Percentiles rank a stretch among this genome's conserved stretches.
These are phyloP conservation scores for Parelbella ahira DNA, from an alignment of 2,888 invertebrate species.

Conservation along the genomic window DNA sequence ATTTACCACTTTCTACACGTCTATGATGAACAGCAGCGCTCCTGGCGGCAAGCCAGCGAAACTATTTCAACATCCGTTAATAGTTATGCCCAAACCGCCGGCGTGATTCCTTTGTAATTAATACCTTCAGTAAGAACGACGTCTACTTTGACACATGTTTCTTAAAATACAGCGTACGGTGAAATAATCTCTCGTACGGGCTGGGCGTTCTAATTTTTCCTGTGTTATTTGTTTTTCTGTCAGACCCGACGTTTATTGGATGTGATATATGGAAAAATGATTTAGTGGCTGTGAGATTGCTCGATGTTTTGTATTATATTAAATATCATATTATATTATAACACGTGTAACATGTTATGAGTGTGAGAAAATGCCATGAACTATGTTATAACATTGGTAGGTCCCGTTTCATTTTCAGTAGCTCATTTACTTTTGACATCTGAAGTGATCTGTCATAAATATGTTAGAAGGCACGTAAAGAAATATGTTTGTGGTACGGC, in stretches of 20 bases:
- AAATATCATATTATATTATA: conserved; percentile 13
- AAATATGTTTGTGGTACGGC: no score
- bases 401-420: not conserved
- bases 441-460: no score
- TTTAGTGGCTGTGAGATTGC: conserved; percentile 27
- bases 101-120: conserved; percentile 30
- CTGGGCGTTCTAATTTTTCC: conserved; percentile 26
- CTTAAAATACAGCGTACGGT: no score
- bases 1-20: conserved; percentile 7
- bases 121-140: conserved; percentile 49
- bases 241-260: conserved; percentile 32
- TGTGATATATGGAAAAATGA: conserved; percentile 31
- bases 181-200: conserved; percentile 3
- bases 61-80: conserved; percentile 29
- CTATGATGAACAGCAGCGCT: conserved; percentile 10
- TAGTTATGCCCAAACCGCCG: conserved; percentile 16
- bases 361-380: not conserved
- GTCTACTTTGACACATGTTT: conserved; percentile 39
- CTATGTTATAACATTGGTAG: not conserved
- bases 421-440: conserved; percentile 1
- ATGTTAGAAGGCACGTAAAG: no score
- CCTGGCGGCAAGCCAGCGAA: conserved; percentile 21
- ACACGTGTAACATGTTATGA: conserved; percentile 14
- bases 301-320: conserved; percentile 26
- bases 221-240: conserved; percentile 33